Conservation (phyloP, 1,140 invertebrate genomes). For the Holotrichia oblita region DNA sequence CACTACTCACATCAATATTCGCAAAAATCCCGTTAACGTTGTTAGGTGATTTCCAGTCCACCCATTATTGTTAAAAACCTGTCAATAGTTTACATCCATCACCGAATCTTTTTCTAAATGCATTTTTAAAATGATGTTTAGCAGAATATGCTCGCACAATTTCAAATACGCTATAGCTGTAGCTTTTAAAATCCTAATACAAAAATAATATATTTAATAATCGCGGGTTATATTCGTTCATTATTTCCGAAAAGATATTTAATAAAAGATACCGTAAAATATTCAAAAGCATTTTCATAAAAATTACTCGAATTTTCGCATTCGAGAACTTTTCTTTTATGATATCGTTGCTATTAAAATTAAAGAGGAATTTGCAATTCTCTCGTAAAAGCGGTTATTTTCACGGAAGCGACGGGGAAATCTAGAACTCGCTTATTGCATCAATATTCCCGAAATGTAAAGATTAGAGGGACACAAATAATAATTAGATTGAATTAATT, state of each 20-base stretch:
- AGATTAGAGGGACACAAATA: neutral
- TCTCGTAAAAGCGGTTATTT: neutral
- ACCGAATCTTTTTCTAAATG: too few species aligned
- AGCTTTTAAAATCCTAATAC: neutral
- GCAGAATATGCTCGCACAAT: neutral
- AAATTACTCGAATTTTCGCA: neutral
- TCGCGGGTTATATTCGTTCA: neutral
- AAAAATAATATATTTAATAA: neutral
- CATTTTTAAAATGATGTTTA: neutral
- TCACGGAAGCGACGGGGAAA: neutral
- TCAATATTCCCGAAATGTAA: conserved; percentile 8
- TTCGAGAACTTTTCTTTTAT: neutral
- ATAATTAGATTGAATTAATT: neutral
- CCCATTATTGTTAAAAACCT: too few species aligned
- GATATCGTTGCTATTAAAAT: neutral
- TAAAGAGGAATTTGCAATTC: neutral
- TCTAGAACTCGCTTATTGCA: neutral
- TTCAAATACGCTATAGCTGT: neutral
- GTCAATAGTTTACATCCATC: too few species aligned
- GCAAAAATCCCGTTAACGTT: too few species aligned
- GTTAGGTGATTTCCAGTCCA: too few species aligned
- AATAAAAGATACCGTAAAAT: neutral
- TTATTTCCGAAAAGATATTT: neutral
- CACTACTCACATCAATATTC: too few species aligned
- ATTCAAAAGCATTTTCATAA: conserved; percentile 1